Evolutionary conservation across 2,797 vertebrate species (phyloP), one percentile per base, ranked within the genome.

Genomic region (Myoxocephalus aenaeus): DNA sequence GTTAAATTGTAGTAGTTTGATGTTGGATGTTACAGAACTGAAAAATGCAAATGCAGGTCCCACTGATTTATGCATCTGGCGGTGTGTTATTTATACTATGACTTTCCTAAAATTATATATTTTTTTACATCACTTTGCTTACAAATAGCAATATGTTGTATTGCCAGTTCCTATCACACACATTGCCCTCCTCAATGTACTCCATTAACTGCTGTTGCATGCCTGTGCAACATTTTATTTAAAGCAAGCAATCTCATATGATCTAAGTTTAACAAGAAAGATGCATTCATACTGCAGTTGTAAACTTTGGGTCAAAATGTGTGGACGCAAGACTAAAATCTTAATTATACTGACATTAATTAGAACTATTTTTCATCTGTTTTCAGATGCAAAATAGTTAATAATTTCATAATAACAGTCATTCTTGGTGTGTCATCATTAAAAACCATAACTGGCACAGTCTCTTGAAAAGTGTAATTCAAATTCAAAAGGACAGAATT

Each of bases 181-280:
- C 36, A 75, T 73, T 14, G 51, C 29, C 64, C 73, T 36, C n/a
- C 32, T 54, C 70, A 54, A 59, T 79, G 50, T 34, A 42, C 57
- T 70, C 14, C 42, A 18, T 67, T 38, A 68, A 59, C 68, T 77
- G 74, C 70, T 67, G 61, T 70, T 75, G 58, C 53, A 42, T 29
- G 17, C 4, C 56, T 65, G 59, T 69, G 29, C 7, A 7, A 68
- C 2, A 51, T 51, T 3, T 10, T 10, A 3, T 46, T 46, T 17
- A 64, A n/a, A 20, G 1, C 1, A 38, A 56, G 15, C 6, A 2
- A 12, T 34, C 20, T 67, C 10, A 32, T 7, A 48, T 27, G 1
- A 58, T 2, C 0, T 34, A 17, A 18, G 5, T 44, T 58, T 51
- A 42, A 46, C 20, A 22, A 29, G 1, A 70, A 38, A 22, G 0